Percentiles rank a stretch among this genome's conserved stretches.
Evolutionary conservation across 2,888 invertebrate genomes (phyloP).

Genomic region (Campoplex capitator): DNA sequence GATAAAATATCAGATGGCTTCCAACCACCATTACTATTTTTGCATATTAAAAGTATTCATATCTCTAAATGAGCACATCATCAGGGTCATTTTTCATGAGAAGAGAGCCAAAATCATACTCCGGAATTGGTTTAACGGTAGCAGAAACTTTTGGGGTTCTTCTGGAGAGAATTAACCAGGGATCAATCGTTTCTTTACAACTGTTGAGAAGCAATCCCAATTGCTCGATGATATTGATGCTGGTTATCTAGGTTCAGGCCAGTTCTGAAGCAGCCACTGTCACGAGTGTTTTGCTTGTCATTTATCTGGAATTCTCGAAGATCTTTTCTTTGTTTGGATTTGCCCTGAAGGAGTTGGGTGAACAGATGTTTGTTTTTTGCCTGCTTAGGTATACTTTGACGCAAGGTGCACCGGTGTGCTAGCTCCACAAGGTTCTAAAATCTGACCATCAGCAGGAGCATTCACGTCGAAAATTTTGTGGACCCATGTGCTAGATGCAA

Average conservation of each 20-base stretch:
- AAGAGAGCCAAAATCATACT: background rate
- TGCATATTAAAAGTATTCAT: slow-evolving; percentile 22
- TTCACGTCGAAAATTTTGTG: background rate
- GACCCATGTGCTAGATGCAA: background rate
- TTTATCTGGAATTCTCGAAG: background rate
- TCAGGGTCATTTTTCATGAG: background rate
- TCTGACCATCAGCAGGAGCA: background rate
- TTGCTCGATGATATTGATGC: background rate
- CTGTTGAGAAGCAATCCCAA: background rate
- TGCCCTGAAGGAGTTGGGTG: background rate
- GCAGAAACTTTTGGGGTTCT: too few species aligned
- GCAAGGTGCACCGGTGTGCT: background rate
- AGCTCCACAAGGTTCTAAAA: background rate
- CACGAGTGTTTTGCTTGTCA: background rate
- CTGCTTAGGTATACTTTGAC: background rate
- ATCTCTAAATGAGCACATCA: background rate
- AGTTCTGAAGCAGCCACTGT: background rate
- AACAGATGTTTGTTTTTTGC: background rate
- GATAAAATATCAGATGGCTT: slow-evolving; percentile 62
- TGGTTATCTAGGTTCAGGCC: background rate
- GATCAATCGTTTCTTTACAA: background rate
- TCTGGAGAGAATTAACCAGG: background rate
- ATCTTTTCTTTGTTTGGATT: background rate
- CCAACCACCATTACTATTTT: background rate
- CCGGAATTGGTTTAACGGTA: background rate